phyloP scores from a whole-genome alignment of 2,888 invertebrate species.

The Neocrepidodera transversa region DNA sequence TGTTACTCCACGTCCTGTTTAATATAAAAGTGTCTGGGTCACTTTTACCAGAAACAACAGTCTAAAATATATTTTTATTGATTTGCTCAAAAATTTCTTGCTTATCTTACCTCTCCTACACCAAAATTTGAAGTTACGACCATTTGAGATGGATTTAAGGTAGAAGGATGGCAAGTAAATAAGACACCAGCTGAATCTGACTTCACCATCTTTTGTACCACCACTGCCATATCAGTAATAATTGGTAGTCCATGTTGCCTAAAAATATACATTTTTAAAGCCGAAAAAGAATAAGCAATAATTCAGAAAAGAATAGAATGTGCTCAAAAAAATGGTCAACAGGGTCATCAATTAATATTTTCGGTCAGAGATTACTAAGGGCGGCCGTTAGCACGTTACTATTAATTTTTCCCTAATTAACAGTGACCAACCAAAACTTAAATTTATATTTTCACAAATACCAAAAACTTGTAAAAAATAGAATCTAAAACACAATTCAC shows the following conservation, averaged over 20 bases:
- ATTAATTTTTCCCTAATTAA: no score
- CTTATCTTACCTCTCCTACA: constrained; percentile 76
- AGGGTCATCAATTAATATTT: no score
- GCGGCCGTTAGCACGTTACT: no score
- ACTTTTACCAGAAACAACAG: constrained; percentile 78
- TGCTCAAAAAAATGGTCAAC: no score
- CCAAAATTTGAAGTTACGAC: constrained; percentile 83
- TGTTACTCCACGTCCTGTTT: constrained; percentile 61
- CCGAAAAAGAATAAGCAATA: no score
- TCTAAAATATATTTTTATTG: constrained; percentile 61
- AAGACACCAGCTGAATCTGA: constrained; percentile 79
- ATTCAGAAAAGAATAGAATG: not conserved
- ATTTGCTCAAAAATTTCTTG: not conserved
- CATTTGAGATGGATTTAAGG: constrained; percentile 71
- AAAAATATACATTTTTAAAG: no score
- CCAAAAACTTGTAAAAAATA: no score
- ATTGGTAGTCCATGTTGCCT: constrained; percentile 79
- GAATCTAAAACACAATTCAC: no score
- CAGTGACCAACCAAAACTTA: no score
- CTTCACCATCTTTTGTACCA: constrained; percentile 78
- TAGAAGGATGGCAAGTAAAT: constrained; percentile 80
- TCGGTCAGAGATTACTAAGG: no score
- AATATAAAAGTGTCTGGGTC: constrained; percentile 79
- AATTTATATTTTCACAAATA: no score
- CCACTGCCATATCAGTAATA: constrained; percentile 76